phyloP scores from a whole-genome alignment of 2,888 invertebrate species.

The Lasius platythorax region DNA sequence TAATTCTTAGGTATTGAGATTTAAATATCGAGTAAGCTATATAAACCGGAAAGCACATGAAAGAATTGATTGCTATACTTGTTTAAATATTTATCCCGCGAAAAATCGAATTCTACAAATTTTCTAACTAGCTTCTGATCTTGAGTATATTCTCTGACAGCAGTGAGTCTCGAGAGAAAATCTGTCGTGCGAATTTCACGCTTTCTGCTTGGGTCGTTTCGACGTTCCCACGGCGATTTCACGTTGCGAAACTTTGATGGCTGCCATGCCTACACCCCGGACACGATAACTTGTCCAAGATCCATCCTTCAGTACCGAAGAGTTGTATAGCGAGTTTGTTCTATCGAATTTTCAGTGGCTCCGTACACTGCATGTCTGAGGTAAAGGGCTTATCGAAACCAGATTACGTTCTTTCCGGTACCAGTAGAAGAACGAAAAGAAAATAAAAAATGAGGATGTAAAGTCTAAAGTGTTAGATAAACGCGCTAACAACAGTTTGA shows the following conservation, averaged over 20 bases:
- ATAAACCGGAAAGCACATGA: not conserved
- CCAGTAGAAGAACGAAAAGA: constrained; percentile 58
- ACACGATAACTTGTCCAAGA: constrained; percentile 73
- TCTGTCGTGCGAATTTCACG: constrained; percentile 75
- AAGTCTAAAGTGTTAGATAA: not conserved
- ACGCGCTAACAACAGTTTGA: constrained; percentile 5
- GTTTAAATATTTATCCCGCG: not conserved
- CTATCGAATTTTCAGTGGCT: constrained; percentile 69
- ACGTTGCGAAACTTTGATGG: constrained; percentile 75
- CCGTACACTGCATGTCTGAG: constrained; percentile 60
- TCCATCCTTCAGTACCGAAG: constrained; percentile 62
- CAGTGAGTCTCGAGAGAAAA: constrained; percentile 70
- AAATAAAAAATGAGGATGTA: constrained; percentile 33
- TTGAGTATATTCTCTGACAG: constrained; percentile 57
- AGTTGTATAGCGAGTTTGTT: constrained; percentile 72
- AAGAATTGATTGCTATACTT: not conserved
- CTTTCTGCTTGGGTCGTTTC: constrained; percentile 68
- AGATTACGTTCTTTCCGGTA: constrained; percentile 66
- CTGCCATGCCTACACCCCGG: constrained; percentile 65
- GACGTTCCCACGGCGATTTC: constrained; percentile 75
- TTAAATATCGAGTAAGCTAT: not conserved
- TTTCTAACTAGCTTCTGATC: constrained; percentile 58
- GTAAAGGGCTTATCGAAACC: constrained; percentile 61
- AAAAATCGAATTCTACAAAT: constrained; percentile 48
- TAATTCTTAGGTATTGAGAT: not conserved